Base-by-base conservation (phyloP, 2,888 invertebrate genomes). In the Drosophila rubida region DNA sequence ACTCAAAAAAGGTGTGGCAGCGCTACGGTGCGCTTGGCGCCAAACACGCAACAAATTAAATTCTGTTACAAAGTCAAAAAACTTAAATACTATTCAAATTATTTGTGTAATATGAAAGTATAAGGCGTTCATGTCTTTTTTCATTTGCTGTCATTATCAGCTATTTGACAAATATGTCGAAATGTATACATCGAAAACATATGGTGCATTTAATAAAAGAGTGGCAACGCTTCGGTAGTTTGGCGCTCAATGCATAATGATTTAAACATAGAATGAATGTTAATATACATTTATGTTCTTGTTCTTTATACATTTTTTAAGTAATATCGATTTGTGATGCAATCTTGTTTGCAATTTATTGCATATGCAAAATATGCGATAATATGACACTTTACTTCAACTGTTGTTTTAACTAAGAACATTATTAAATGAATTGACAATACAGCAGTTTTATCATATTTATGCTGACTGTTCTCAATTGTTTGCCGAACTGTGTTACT, bases 371-470 rank as follows among this genome's bases (percentile, higher is more conserved):
- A 42, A 22, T 22, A 22, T 23, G 5, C n/a, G 8, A 23, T 23
- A 50, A 14, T 50, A 23, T 37, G 5, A 23, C 2, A 37, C n/a
- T 6, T 48, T 13, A 4, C 19, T 32, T 48, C 8, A 32, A 23
- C 7, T 27, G n/a, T n/a, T 14, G 3, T 53, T 42, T 30, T 23
- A 42, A 44, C 23, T 44, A 32, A 44, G 30, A 13, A 53, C 30
- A 27, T 30, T 1, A 9, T 11, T 35, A 4, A 35, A 9, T 35
- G 9, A 66, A 55, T 23, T 73, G 61, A 25, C 32, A 30, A 62
- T 53, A 19, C 59, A 79, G 67, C 72, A 75, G 9, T 75, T 69
- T 74, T 58, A 41, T 9, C 4, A 23, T 7, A 11, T 57, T 48
- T 41, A 6, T 72, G 77, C 60, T 76, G 77, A 74, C 45, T 45